phyloP scores from a whole-genome alignment of 2,888 invertebrate genomes.

The Tachina lurida region DNA sequence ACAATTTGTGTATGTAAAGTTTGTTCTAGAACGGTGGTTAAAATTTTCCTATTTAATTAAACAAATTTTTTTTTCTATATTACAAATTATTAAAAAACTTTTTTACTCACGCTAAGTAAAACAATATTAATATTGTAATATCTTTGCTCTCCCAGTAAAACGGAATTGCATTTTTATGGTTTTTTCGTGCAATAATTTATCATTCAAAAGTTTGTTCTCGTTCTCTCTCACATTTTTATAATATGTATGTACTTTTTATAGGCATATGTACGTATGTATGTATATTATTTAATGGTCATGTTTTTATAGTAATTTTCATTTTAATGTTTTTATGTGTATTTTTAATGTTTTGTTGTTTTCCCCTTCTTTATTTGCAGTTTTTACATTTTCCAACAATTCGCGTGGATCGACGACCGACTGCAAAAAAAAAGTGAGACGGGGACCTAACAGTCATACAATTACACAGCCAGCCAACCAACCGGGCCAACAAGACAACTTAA shows the following conservation, averaged over 20 bases:
- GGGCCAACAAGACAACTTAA: constrained; percentile 49
- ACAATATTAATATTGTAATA: constrained; percentile 7
- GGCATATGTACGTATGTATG: background rate
- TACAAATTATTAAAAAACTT: background rate
- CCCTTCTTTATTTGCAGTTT: constrained; percentile 67
- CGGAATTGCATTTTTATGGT: constrained; percentile 70
- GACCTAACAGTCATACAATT: constrained; percentile 44
- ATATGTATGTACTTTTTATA: constrained; percentile 8
- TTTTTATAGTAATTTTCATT: constrained; percentile 63
- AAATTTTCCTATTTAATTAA: background rate
- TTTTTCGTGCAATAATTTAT: constrained; percentile 28
- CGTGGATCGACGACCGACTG: constrained; percentile 71
- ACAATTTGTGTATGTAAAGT: too few species aligned
- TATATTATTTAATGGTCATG: background rate
- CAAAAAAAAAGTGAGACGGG: constrained; percentile 43
- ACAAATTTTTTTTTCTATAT: background rate
- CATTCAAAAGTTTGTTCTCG: constrained; percentile 37
- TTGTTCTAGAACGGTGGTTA: too few species aligned
- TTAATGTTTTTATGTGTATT: constrained; percentile 65
- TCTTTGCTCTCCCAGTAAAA: constrained; percentile 45
- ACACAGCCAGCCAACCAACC: constrained; percentile 48
- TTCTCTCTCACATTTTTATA: constrained; percentile 19
- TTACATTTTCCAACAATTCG: constrained; percentile 69
- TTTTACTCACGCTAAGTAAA: constrained; percentile 11
- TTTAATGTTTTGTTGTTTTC: constrained; percentile 64